Percentiles rank a stretch among this genome's conserved stretches.
phyloP scores from a whole-genome alignment of 2,888 invertebrate genomes.

The Lasioglossum lativentre region DNA sequence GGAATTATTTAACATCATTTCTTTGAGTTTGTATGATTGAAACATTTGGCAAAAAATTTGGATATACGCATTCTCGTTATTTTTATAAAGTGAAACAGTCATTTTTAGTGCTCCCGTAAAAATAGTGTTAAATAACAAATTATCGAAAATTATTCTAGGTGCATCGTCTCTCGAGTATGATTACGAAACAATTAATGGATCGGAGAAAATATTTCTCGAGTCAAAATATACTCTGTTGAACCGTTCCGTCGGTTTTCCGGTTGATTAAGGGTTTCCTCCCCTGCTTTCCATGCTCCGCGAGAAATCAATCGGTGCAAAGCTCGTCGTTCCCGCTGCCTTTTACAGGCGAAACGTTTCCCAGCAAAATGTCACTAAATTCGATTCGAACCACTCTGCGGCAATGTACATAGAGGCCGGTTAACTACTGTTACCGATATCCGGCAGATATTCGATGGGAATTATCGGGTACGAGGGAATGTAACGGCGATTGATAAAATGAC shows the following conservation, averaged over 20 bases:
- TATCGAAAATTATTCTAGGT: too few relatives aligned
- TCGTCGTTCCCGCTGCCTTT: background rate
- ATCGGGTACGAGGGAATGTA: slow-evolving; percentile 3
- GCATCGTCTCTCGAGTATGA: too few relatives aligned
- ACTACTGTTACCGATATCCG: slow-evolving; percentile 2
- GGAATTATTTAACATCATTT: too few relatives aligned
- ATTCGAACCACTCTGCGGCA: background rate
- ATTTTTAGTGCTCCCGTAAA: too few relatives aligned
- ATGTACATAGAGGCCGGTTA: slow-evolving; percentile 1
- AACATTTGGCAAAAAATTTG: too few relatives aligned
- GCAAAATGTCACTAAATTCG: slow-evolving; percentile 1
- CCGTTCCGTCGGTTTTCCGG: background rate
- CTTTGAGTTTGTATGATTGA: too few relatives aligned
- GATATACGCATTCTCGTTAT: too few relatives aligned
- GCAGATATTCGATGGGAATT: slow-evolving; percentile 9
- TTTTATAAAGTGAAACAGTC: too few relatives aligned
- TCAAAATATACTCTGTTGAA: background rate
- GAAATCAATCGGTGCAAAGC: background rate
- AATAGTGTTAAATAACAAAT: too few relatives aligned
- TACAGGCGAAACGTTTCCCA: background rate
- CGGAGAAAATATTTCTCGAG: background rate
- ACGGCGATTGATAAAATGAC: slow-evolving; percentile 4
- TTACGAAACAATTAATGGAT: too few relatives aligned
- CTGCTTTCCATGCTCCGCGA: background rate
- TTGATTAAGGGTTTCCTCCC: background rate